phyloP scores from a whole-genome alignment of 2,113 vertebrate genomes.

The Buteo buteo region DNA sequence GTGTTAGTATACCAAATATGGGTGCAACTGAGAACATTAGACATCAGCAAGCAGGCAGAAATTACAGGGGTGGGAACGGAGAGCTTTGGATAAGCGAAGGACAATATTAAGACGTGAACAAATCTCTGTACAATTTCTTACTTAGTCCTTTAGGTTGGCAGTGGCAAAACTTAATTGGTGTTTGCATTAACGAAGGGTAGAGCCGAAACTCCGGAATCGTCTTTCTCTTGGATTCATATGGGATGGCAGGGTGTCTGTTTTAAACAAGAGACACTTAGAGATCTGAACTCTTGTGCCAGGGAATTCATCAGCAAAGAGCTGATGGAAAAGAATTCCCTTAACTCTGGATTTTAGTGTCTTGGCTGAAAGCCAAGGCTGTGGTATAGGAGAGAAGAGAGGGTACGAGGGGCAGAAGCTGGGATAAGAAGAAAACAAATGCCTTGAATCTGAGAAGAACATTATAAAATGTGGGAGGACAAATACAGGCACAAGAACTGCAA shows the following conservation, averaged over 20 bases:
- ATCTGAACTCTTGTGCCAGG: background rate
- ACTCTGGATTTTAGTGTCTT: background rate
- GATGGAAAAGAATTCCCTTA: background rate
- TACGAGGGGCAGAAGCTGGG: background rate
- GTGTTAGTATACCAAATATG: slow-evolving; percentile 2
- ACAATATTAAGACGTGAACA: background rate
- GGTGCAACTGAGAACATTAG: background rate
- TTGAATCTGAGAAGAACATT: background rate
- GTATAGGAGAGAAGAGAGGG: background rate
- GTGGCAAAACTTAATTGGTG: background rate
- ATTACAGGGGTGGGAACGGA: slow-evolving; percentile 1
- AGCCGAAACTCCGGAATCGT: background rate
- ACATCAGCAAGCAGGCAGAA: slow-evolving; percentile 16
- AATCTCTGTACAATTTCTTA: background rate
- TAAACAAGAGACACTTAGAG: background rate
- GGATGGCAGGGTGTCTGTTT: background rate
- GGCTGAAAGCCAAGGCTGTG: background rate
- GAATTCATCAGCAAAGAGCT: background rate
- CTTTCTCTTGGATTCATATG: background rate
- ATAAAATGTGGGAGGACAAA: background rate
- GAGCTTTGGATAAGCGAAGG: background rate
- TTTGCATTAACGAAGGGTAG: background rate
- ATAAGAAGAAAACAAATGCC: background rate
- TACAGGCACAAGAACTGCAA: background rate
- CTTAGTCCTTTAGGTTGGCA: background rate